Evolutionary conservation across 2,113 vertebrate species (phyloP), one percentile per base, ranked within the genome.

Genomic region (Acanthisitta chloris): DNA sequence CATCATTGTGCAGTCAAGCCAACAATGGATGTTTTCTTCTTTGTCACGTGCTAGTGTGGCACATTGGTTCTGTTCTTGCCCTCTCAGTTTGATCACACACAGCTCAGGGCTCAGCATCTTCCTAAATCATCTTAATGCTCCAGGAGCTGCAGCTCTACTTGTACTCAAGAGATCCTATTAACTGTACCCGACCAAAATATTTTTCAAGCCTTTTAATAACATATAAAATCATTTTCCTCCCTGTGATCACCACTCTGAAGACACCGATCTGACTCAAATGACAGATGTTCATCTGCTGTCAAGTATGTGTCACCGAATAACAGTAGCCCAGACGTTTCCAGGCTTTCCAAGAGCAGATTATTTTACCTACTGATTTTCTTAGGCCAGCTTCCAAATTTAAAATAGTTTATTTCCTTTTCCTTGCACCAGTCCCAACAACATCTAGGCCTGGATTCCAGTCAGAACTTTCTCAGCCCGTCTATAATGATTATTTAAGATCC

Each of bases 31-130:
- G 33, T 42, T 80, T 88, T 82, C 45, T 57, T 77, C 42, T 45
- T 49, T n/a, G 9, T 31, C 36, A 10, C 0, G 2, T 0, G 0
- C 4, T 15, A 9, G 17, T 12, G 6, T 18, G 20, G 7, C 28
- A 57, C 9, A 11, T 73, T 54, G 76, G 9, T 40, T 88, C 34
- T 29, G 14, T 17, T 25, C 38, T 82, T 65, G 40, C 36, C 25
- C 71, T 45, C 58, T 79, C 54, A 23, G 0, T 55, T 86, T 66
- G 64, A 70, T 33, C 38, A 26, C 34, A 55, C n/a, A 49, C 4
- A 40, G 18, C 18, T 66, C 33, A 45, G 48, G 78, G 52, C 45
- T 59, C 81, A 64, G 43, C 43, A 62, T 64, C 64, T 82, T 81
- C 49, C 46, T 88, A 48, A 72, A 54, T 67, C 51, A n/a, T 51